Conservation (phyloP, 2,113 vertebrate genomes). For the Tenebrosternarchus preto region DNA sequence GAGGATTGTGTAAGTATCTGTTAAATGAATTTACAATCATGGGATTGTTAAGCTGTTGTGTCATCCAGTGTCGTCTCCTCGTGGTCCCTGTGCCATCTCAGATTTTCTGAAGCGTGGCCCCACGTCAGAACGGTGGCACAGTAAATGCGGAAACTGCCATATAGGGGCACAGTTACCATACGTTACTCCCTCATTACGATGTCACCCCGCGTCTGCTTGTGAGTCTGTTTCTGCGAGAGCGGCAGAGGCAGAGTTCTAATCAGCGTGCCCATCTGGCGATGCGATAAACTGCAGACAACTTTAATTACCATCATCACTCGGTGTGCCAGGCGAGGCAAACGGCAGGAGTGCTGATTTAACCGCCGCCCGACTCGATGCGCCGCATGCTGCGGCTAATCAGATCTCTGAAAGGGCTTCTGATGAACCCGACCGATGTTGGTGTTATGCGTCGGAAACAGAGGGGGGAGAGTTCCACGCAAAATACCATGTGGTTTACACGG, state of each 20-base stretch:
- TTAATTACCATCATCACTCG: constrained; percentile 59
- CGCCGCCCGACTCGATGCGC: neutral
- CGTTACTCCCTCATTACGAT: neutral
- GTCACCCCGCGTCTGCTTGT: constrained; percentile 17
- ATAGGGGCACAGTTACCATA: neutral
- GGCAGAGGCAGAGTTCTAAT: constrained; percentile 36
- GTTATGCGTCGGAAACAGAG: too few species aligned
- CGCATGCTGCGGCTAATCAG: neutral
- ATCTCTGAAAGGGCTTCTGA: neutral
- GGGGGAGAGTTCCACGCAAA: too few species aligned
- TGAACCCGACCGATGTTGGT: too few species aligned
- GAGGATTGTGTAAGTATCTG: neutral
- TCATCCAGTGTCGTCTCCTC: neutral
- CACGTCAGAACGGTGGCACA: neutral
- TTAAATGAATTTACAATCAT: neutral
- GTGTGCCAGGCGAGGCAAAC: constrained; percentile 28
- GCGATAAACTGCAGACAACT: constrained; percentile 35
- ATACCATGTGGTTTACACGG: too few species aligned
- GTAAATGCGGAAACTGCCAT: neutral
- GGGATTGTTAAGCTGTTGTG: neutral
- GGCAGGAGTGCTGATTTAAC: constrained; percentile 10
- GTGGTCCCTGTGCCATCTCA: too few species aligned
- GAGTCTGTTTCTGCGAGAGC: constrained; percentile 9
- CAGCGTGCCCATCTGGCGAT: constrained; percentile 45
- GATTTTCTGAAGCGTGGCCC: neutral